phyloP scores from a whole-genome alignment of 2,797 vertebrate species.

The Sphaeramia orbicularis region DNA sequence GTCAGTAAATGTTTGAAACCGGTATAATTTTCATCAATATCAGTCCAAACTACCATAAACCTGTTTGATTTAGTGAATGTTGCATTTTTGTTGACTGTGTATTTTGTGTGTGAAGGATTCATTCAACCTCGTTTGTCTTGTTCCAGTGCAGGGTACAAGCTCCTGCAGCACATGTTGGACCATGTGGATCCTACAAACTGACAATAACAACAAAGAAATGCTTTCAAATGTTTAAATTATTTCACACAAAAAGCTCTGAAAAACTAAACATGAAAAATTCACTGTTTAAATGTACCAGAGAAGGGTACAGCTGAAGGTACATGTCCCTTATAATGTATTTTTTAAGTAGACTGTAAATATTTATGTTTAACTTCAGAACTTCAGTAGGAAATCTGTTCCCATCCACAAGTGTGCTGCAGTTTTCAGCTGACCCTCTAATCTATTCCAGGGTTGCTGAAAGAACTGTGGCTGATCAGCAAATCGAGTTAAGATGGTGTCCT shows the following conservation, averaged over 20 bases:
- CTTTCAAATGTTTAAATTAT: slow-evolving; percentile 67
- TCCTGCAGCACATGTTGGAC: not conserved
- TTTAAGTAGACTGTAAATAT: slow-evolving; percentile 37
- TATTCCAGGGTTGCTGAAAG: slow-evolving; percentile 19
- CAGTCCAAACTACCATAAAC: too few relatives aligned
- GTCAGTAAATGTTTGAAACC: too few relatives aligned
- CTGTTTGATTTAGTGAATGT: too few relatives aligned
- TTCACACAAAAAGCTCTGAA: slow-evolving; percentile 48
- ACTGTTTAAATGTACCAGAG: slow-evolving; percentile 36
- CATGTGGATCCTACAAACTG: not conserved
- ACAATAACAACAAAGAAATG: slow-evolving; percentile 51
- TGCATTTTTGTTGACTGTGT: too few relatives aligned
- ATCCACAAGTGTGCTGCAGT: slow-evolving; percentile 1
- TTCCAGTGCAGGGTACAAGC: not conserved
- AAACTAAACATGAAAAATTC: slow-evolving; percentile 23
- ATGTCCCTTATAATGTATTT: slow-evolving; percentile 43
- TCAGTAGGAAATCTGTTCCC: not conserved
- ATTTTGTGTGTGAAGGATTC: too few relatives aligned
- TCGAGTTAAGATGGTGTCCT: slow-evolving; percentile 46
- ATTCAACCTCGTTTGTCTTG: not conserved
- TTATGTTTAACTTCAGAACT: slow-evolving; percentile 18
- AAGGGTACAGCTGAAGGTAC: not conserved
- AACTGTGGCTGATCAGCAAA: slow-evolving; percentile 45
- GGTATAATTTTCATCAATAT: too few relatives aligned
- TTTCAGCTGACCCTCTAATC: slow-evolving; percentile 9